Conservation (phyloP, 1,140 invertebrate genomes). For the Antheraea mylitta region DNA sequence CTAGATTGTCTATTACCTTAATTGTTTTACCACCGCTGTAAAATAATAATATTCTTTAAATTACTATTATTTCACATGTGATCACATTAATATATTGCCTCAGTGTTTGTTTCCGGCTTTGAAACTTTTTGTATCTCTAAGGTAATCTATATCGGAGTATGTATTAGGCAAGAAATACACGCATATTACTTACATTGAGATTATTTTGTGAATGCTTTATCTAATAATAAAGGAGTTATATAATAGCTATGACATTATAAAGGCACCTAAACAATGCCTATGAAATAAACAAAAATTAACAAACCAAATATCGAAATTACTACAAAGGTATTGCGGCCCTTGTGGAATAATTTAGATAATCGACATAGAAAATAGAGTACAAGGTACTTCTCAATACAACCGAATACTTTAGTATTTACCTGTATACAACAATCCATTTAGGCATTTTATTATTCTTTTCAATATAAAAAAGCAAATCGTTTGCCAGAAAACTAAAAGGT, state of each 20-base stretch:
- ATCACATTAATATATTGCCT: neutral
- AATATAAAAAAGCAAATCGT: conserved; percentile 47
- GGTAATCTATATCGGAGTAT: too few relatives aligned
- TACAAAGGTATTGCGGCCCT: neutral
- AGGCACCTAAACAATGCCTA: neutral
- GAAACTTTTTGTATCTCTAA: too few relatives aligned
- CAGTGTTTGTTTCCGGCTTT: neutral
- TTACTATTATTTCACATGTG: neutral
- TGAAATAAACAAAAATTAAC: neutral
- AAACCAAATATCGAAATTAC: neutral
- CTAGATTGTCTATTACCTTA: conserved; percentile 56
- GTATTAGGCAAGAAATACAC: too few relatives aligned
- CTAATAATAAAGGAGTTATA: conserved; percentile 4
- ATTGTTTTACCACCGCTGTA: conserved; percentile 59
- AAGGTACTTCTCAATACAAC: neutral
- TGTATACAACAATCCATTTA: conserved; percentile 55
- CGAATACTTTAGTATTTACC: conserved; percentile 29
- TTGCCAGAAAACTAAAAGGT: conserved; percentile 35
- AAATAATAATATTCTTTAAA: neutral
- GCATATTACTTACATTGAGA: too few relatives aligned
- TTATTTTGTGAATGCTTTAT: neutral
- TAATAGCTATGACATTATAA: neutral
- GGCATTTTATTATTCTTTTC: conserved; percentile 65
- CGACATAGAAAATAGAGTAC: neutral
- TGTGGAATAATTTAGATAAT: neutral